phyloP scores from a whole-genome alignment of 2,888 invertebrate species.

The Brenthis ino region DNA sequence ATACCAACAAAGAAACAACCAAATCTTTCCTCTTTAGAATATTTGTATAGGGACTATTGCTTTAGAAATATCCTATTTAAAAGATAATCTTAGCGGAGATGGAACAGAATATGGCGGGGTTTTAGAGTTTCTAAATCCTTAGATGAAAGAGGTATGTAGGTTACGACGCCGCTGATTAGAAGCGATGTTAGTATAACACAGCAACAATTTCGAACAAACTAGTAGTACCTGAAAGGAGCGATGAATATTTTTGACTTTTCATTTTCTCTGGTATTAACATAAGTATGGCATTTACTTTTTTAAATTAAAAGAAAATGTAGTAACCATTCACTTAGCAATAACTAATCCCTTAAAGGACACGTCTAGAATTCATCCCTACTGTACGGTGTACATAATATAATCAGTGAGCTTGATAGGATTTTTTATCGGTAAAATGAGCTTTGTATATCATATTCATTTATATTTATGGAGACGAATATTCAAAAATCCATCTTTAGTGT shows the following conservation, averaged over 20 bases:
- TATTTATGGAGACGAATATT: no score
- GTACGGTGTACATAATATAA: no score
- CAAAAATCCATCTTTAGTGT: background rate
- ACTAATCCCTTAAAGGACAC: no score
- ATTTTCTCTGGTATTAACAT: background rate
- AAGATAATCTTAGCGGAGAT: conserved; percentile 4
- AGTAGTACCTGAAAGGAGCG: background rate
- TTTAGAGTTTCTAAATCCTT: conserved; percentile 11
- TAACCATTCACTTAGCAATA: no score
- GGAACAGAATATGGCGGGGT: background rate
- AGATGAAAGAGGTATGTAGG: conserved; percentile 18
- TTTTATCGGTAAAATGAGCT: no score
- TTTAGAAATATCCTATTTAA: background rate
- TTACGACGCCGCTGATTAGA: conserved; percentile 22
- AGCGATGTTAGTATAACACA: conserved; percentile 13
- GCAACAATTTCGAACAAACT: conserved; percentile 12
- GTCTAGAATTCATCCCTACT: no score
- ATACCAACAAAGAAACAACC: no score
- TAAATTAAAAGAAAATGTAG: no score
- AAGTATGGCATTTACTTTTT: no score
- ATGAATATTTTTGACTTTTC: conserved; percentile 6
- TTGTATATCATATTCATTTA: no score
- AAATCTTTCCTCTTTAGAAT: no score
- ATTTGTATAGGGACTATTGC: background rate
- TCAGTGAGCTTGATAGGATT: no score